These are phyloP conservation scores for Hylaeus volcanicus DNA, from an alignment of 1,140 invertebrate species.

Conservation along the genomic window DNA sequence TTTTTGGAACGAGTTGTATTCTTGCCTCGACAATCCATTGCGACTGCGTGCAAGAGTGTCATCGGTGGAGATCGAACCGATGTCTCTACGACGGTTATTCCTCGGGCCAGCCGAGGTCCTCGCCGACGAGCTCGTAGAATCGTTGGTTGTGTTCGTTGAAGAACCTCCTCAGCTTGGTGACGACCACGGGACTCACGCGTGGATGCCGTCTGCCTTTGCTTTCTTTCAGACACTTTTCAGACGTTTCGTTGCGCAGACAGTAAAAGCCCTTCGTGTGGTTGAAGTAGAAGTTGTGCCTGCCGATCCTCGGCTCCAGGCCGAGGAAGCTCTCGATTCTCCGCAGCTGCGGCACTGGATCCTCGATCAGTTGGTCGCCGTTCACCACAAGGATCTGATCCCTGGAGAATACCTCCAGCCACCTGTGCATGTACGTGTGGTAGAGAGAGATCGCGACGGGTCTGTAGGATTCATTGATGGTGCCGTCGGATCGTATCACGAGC, in stretches of 20 bases:
- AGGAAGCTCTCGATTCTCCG: slow-evolving; percentile 94
- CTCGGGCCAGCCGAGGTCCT: slow-evolving; percentile 95
- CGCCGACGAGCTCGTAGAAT: slow-evolving; percentile 96
- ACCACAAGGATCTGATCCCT: slow-evolving; percentile 95
- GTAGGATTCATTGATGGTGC: slow-evolving; percentile 91
- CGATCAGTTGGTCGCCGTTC: slow-evolving; percentile 97
- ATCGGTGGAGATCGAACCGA: slow-evolving; percentile 2
- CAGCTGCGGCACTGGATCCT: slow-evolving; percentile 95
- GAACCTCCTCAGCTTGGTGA: slow-evolving; percentile 94
- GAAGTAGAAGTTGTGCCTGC: slow-evolving; percentile 96
- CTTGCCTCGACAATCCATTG: not conserved
- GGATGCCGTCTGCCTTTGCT: slow-evolving; percentile 97
- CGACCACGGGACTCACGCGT: slow-evolving; percentile 89
- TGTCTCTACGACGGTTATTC: slow-evolving; percentile 80
- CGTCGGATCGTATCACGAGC: slow-evolving; percentile 88
- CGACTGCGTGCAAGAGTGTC: slow-evolving; percentile 18
- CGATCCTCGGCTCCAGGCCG: slow-evolving; percentile 88
- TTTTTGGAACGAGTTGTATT: not conserved
- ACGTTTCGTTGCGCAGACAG: slow-evolving; percentile 92
- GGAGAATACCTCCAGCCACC: slow-evolving; percentile 94
- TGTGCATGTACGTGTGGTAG: slow-evolving; percentile 90
- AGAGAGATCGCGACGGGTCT: slow-evolving; percentile 90
- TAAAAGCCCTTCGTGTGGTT: slow-evolving; percentile 99
- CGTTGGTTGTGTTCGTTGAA: slow-evolving; percentile 97
- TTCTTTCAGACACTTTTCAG: slow-evolving; percentile 94